A percentile compares a stretch with the other conserved stretches of the same genome.
Conservation (phyloP, 37 sponge, comb jelly and placozoan species). For the Chondrosia reniformis region DNA sequence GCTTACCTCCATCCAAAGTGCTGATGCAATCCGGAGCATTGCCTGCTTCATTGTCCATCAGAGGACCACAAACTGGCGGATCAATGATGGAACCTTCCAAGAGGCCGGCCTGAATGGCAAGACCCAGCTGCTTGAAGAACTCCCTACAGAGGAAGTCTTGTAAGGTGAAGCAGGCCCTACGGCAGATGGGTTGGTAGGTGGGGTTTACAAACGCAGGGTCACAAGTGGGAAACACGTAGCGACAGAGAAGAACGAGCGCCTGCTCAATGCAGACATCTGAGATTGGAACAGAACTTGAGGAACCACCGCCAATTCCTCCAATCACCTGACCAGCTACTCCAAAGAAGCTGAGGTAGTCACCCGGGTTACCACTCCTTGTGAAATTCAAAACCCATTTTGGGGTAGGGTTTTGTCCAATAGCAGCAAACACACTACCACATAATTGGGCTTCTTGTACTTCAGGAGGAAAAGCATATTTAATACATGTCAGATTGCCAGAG, state of each 20-base stretch:
- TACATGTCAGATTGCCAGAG: neutral
- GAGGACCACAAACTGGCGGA: conserved; percentile 35
- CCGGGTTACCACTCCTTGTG: neutral
- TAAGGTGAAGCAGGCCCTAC: conserved; percentile 37
- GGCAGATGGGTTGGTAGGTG: conserved; percentile 54
- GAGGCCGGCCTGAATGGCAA: neutral
- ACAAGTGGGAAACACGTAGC: conserved; percentile 61
- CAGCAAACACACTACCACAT: conserved; percentile 6
- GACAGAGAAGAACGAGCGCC: conserved; percentile 59
- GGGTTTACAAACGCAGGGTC: conserved; percentile 44
- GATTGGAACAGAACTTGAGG: neutral
- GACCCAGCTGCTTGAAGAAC: conserved; percentile 18
- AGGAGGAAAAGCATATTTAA: neutral
- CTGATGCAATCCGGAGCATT: conserved; percentile 55
- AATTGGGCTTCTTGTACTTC: neutral
- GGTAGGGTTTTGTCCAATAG: neutral
- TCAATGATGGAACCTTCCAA: conserved; percentile 25
- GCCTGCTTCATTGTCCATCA: conserved; percentile 41
- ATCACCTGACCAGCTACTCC: neutral
- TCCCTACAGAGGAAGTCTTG: conserved; percentile 37
- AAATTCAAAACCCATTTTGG: neutral
- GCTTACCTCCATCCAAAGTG: conserved; percentile 49
- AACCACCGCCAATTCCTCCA: neutral
- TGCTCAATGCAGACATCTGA: conserved; percentile 9
- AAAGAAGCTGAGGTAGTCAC: conserved; percentile 13